A percentile compares a stretch with the other conserved stretches of the same genome.
phyloP scores from a whole-genome alignment of 1,140 invertebrate species.

The Chrysoperla carnea region DNA sequence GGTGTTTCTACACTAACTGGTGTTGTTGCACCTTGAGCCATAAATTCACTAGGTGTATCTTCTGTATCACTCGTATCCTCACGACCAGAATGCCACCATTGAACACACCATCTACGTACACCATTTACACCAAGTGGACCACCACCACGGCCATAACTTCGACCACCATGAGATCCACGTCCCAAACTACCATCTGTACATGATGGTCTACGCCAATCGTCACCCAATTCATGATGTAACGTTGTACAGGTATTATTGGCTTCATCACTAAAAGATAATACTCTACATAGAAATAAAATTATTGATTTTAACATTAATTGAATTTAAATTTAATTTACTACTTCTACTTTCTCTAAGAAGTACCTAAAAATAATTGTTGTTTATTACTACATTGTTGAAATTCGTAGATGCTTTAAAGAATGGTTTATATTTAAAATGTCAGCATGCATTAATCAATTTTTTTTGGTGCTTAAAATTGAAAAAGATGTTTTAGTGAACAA shows the following conservation, averaged over 20 bases:
- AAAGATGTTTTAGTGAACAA: too few relatives aligned
- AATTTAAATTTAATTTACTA: too few relatives aligned
- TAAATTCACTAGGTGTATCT: constrained; percentile 36
- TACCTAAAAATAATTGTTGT: too few relatives aligned
- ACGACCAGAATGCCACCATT: constrained; percentile 70
- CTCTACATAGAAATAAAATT: constrained; percentile 15
- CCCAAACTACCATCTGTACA: constrained; percentile 56
- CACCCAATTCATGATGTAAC: constrained; percentile 32
- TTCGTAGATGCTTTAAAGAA: too few relatives aligned
- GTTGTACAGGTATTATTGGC: constrained; percentile 23
- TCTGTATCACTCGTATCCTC: constrained; percentile 62
- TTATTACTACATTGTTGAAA: too few relatives aligned
- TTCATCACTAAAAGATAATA: constrained; percentile 32
- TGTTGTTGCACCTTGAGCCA: constrained; percentile 57
- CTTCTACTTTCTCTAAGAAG: too few relatives aligned
- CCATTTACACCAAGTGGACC: constrained; percentile 14
- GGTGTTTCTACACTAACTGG: constrained; percentile 75
- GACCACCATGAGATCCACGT: constrained; percentile 24
- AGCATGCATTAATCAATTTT: too few relatives aligned
- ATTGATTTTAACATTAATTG: not conserved
- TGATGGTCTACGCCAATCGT: constrained; percentile 37
- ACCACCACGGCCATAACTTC: constrained; percentile 2
- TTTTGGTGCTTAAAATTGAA: too few relatives aligned
- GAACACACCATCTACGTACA: constrained; percentile 59
- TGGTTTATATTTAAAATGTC: too few relatives aligned